A percentile compares a stretch with the other conserved stretches of the same genome.
Conservation (phyloP, 53 echinoderm and acorn worm genomes). For the Echinometra lucunter region DNA sequence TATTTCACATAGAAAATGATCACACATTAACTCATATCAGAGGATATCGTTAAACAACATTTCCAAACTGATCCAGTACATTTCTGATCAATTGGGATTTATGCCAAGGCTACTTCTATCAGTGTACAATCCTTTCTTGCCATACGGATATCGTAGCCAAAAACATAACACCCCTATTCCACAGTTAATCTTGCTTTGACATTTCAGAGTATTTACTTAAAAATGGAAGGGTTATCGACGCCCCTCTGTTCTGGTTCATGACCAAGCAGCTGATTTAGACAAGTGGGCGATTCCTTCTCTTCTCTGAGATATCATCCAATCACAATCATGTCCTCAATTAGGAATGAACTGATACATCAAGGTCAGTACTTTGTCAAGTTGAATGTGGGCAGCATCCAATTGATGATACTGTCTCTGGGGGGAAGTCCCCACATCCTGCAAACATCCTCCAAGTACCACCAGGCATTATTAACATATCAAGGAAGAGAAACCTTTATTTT, state of each 20-base stretch:
- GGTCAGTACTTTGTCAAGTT: conserved; percentile 18
- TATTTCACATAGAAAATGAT: neutral
- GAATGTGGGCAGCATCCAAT: conserved; percentile 6
- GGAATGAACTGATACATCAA: conserved; percentile 20
- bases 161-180: neutral
- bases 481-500: neutral
- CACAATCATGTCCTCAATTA: conserved; percentile 23
- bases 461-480: conserved; percentile 46
- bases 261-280: neutral
- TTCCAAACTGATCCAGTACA: neutral
- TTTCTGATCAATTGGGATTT: neutral
- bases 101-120: conserved; percentile 3
- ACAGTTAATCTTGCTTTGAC: neutral
- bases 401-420: neutral
- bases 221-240: neutral
- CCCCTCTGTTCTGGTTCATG: conserved; percentile 16
- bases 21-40: neutral
- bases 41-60: neutral
- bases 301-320: neutral
- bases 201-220: neutral
- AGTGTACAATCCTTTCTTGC: neutral
- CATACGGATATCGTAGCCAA: neutral
- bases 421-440: conserved; percentile 26
- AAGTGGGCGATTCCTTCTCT: neutral
- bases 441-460: neutral